phyloP scores from a whole-genome alignment of 2,888 invertebrate species.

The Imbricaverruca yamaguchii region DNA sequence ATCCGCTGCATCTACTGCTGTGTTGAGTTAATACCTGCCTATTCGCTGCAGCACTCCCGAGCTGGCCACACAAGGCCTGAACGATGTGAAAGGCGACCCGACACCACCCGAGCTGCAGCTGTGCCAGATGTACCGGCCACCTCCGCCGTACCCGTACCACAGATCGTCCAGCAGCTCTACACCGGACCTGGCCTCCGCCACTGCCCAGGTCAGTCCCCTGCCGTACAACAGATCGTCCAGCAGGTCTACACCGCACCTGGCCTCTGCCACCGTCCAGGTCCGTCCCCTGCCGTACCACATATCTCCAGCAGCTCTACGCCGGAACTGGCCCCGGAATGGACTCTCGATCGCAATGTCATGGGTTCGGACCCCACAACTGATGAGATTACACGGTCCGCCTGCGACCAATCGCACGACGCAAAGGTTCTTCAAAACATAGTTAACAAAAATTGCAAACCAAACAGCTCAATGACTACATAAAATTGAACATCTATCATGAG shows the following conservation, averaged over 20 bases:
- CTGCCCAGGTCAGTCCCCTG: not conserved
- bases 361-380: not conserved
- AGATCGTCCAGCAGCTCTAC: conserved; percentile 43
- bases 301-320: conserved; percentile 20
- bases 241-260: conserved; percentile 39
- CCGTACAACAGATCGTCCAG: conserved; percentile 30
- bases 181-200: conserved; percentile 59
- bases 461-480: too few species aligned
- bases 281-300: not conserved
- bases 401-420: too few species aligned
- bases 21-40: too few species aligned
- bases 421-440: too few species aligned
- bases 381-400: not conserved
- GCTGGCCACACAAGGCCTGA: conserved; percentile 8
- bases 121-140: conserved; percentile 67
- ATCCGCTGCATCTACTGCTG: too few species aligned
- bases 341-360: not conserved
- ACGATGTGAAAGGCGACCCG: conserved; percentile 36
- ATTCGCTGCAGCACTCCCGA: not conserved
- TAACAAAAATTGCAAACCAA: too few species aligned
- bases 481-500: too few species aligned
- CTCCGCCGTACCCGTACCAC: conserved; percentile 65
- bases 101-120: conserved; percentile 49
- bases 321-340: not conserved
- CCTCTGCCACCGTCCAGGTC: conserved; percentile 30